Base-by-base conservation (phyloP, 2,797 vertebrate species). In the Acipenser oxyrinchus region DNA sequence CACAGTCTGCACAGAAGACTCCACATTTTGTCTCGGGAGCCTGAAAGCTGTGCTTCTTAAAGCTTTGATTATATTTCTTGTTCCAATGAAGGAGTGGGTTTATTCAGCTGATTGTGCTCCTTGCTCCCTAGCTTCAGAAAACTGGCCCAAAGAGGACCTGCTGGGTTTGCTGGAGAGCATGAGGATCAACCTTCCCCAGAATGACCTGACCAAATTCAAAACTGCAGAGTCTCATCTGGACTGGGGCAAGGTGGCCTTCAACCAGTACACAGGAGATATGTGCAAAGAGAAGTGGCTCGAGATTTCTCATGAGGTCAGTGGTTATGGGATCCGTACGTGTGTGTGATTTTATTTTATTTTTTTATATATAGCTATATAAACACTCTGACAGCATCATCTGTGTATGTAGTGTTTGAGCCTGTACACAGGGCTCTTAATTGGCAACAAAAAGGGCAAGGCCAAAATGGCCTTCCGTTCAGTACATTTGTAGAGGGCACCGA, bases 191-290 rank as follows among this genome's bases (percentile, higher is more conserved):
- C 85, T 99, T 71, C 96, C 97, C 4, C 87, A 83, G 74, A 96
- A 96, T 60, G 97, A 99, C 64, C 77, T 91, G 76, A 89, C 90
- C 71, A 99, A 97, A 80, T 99, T 95, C 83, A 99, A 98, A 83
- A 99, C 97, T 1, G 93, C 96, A 0, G 97, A 99, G 81, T 95
- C 95, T 64, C 96, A 98, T 73, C 84, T 99, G 66, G 93, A 98
- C 48, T 99, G 96, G 96, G 90, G 92, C 76, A 99, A 99, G 77
- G 91, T 99, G 75, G 92, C 96, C 23, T 98, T 99, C 81, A 94
- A 94, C 72, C 86, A 94, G 51, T 97, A 88, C 82, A 92, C 96
- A 3, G 94, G 85, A 55, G 93, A 95, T 51, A 95, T 96, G 94
- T 99, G 96, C 86, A 96, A 90, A 81, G 91, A 91, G 81, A 98